Conservation (phyloP, 2,797 vertebrate genomes). For the Manis crassicaudata region DNA sequence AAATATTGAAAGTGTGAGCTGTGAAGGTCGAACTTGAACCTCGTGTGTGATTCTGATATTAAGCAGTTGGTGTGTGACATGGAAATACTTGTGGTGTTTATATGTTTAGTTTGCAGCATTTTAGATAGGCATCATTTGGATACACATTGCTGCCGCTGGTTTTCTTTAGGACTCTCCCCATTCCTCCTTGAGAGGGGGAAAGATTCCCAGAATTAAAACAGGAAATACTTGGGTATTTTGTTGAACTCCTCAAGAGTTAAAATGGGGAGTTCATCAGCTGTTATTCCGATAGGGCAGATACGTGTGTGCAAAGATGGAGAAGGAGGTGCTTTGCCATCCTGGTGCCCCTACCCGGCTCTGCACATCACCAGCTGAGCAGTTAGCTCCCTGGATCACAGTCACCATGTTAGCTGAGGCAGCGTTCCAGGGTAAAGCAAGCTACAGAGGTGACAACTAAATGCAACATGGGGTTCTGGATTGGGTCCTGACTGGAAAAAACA, state of each 20-base stretch:
- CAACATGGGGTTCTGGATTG: background rate
- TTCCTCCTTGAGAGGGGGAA: conserved; percentile 5
- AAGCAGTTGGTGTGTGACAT: background rate
- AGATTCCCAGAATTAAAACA: background rate
- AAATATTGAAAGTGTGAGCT: conserved; percentile 30
- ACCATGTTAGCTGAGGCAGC: background rate
- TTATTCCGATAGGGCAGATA: background rate
- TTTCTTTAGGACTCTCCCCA: background rate
- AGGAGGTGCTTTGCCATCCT: background rate
- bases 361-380: background rate
- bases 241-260: background rate
- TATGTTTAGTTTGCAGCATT: background rate
- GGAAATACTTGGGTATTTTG: background rate
- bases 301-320: rapidly evolving
- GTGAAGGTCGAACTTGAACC: background rate
- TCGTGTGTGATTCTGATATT: background rate
- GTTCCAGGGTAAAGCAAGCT: background rate
- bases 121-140: background rate
- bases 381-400: background rate
- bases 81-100: background rate
- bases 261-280: background rate
- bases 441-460: background rate
- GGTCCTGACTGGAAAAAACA: background rate
- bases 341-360: background rate
- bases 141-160: background rate